A percentile compares a stretch with the other conserved stretches of the same genome.
phyloP scores from a whole-genome alignment of 2,888 invertebrate species.

The Caenorhabditis zanzibari region DNA sequence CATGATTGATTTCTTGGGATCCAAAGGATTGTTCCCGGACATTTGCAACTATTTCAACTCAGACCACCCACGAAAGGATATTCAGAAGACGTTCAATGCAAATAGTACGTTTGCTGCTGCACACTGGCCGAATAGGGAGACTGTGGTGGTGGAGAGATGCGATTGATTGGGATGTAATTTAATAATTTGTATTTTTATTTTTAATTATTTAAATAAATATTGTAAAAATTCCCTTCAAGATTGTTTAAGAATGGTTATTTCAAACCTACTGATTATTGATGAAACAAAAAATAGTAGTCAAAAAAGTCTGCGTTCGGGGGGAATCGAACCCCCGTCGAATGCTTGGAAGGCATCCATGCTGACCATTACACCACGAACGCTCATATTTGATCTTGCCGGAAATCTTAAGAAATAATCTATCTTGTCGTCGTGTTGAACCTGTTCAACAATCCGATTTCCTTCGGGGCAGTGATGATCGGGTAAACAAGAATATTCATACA shows the following conservation, averaged over 20 bases:
- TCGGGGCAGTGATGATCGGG: no score
- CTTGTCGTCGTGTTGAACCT: no score
- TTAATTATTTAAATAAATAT: no score
- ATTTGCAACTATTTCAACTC: background rate
- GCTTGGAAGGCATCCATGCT: conserved; percentile 78
- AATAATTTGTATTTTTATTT: background rate
- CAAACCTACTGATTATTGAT: no score
- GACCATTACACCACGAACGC: conserved; percentile 77
- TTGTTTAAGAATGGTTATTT: background rate
- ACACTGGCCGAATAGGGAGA: conserved; percentile 15
- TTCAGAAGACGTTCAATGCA: background rate
- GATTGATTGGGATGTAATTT: background rate
- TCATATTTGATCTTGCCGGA: no score
- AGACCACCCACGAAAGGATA: conserved; percentile 3
- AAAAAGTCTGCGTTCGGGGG: conserved; percentile 73
- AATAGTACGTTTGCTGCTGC: background rate
- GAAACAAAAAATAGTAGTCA: no score
- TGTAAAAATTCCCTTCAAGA: background rate
- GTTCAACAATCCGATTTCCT: no score
- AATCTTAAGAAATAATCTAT: no score
- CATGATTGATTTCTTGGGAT: background rate
- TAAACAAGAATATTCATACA: no score
- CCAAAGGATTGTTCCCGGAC: background rate
- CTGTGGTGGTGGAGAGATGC: background rate
- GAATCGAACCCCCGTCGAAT: conserved; percentile 76